phyloP scores from a whole-genome alignment of 92 coral and sea anemone genomes.

The Parazoanthus darwini region DNA sequence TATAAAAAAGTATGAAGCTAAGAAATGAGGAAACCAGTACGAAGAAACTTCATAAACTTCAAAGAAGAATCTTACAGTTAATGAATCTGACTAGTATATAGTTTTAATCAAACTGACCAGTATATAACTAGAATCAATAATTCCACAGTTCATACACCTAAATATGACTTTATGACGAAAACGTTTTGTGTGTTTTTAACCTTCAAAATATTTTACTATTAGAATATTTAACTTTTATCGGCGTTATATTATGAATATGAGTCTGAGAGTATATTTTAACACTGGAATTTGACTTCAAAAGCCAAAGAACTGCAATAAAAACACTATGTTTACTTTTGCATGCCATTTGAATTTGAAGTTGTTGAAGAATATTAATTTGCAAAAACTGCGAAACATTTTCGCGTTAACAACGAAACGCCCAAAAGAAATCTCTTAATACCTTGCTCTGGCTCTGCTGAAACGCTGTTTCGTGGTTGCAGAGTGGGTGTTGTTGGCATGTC shows the following conservation, averaged over 20 bases:
- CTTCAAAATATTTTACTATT: no score
- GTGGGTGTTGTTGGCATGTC: constrained; percentile 8
- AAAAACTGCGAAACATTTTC: not conserved
- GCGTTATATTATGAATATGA: no score
- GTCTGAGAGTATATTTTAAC: no score
- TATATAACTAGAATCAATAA: no score
- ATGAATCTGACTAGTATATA: no score
- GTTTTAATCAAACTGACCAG: no score
- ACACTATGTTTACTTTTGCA: not conserved
- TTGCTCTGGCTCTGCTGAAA: constrained; percentile 36
- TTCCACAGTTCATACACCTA: no score
- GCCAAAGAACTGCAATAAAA: not conserved
- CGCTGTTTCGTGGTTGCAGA: constrained; percentile 20
- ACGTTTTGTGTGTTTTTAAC: no score
- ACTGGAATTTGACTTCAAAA: not conserved
- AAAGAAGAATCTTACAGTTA: not conserved
- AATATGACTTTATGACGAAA: no score
- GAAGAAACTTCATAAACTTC: not conserved
- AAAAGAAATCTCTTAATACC: constrained; percentile 28
- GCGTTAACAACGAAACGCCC: not conserved
- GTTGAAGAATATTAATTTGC: no score
- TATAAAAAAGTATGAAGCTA: not conserved
- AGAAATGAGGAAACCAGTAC: not conserved
- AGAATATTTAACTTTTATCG: no score
- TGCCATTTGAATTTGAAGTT: not conserved